Conservation (phyloP, 1,140 invertebrate genomes). For the Drosophila rufa region DNA sequence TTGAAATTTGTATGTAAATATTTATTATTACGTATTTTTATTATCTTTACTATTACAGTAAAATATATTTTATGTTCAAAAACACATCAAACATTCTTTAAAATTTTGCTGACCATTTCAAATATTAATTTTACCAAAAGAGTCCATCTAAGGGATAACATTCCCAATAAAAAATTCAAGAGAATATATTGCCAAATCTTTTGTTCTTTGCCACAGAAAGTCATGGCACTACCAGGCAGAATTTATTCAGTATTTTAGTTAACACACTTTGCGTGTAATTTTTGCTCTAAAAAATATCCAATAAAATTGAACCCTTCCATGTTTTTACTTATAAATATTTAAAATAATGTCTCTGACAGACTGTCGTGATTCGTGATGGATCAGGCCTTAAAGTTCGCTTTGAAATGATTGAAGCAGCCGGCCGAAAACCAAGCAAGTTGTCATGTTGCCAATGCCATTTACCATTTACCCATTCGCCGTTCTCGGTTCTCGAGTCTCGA, state of each 20-base stretch:
- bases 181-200: not conserved
- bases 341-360: not conserved
- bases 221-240: not conserved
- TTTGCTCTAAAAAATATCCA: not conserved
- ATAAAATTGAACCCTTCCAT: no score
- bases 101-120: no score
- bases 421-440: conserved; percentile 34
- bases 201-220: not conserved
- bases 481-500: conserved; percentile 7
- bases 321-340: not conserved
- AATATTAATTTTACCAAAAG: no score
- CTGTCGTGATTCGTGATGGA: conserved; percentile 19
- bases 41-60: no score
- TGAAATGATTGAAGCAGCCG: conserved; percentile 27
- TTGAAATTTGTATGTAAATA: no score
- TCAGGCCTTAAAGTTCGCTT: conserved; percentile 15
- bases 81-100: no score
- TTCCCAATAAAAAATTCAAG: not conserved
- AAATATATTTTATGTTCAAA: no score
- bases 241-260: not conserved
- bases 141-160: no score
- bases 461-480: conserved; percentile 18
- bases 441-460: conserved; percentile 43
- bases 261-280: not conserved
- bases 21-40: no score